Conservation (phyloP, 2,113 vertebrate species). For the Otus sunia region DNA sequence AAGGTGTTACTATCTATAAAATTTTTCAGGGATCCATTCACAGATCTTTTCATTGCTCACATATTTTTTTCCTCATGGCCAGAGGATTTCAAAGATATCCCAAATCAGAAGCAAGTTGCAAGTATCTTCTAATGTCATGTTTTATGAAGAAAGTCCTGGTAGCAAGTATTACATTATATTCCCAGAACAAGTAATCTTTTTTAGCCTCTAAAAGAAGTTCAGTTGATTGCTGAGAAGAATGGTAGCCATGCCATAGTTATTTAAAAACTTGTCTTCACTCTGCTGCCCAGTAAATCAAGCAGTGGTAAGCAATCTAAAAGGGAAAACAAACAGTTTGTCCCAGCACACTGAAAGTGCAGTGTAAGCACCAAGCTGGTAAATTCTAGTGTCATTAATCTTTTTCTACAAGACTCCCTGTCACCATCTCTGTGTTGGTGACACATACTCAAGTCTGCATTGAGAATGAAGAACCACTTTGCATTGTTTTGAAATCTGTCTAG, state of each 20-base stretch:
- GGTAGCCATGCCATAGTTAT: conserved; percentile 48
- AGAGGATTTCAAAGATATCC: not conserved
- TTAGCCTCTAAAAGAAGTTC: not conserved
- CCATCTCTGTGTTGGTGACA: conserved; percentile 5
- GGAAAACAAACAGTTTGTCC: conserved; percentile 68
- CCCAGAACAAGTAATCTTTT: conserved; percentile 8
- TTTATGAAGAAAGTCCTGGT: not conserved
- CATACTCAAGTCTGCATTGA: conserved; percentile 12
- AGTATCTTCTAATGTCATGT: not conserved
- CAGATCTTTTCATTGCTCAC: not conserved
- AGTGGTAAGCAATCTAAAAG: conserved; percentile 49
- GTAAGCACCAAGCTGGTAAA: conserved; percentile 61
- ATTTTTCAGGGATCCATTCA: not conserved
- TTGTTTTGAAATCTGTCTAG: conserved; percentile 66
- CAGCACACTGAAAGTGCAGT: conserved; percentile 46
- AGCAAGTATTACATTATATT: not conserved
- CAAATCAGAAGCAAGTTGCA: not conserved
- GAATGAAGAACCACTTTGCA: conserved; percentile 40
- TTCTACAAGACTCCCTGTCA: conserved; percentile 52
- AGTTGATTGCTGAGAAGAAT: conserved; percentile 33
- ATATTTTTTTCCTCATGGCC: not conserved
- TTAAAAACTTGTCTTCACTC: conserved; percentile 69
- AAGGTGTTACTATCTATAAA: not conserved
- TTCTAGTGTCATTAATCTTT: conserved; percentile 70
- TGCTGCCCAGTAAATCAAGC: conserved; percentile 67